phyloP scores from a whole-genome alignment of 2,113 vertebrate species.

The Collichthys lucidus region DNA sequence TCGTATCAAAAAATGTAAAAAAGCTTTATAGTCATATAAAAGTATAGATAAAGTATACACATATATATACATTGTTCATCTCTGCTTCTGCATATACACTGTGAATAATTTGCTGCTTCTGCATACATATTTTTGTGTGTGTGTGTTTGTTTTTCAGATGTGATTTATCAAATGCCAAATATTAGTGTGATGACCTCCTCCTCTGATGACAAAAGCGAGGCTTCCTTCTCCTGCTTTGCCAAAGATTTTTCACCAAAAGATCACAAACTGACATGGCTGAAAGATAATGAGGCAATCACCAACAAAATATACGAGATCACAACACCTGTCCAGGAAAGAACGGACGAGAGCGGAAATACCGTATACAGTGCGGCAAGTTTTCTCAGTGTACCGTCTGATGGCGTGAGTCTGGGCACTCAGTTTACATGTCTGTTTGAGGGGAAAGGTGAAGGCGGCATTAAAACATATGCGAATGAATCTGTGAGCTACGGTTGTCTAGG shows the following conservation, averaged over 20 bases:
- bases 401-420: fast-evolving
- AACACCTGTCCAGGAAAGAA: not conserved
- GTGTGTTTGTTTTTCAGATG: constrained; percentile 77
- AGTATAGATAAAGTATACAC: too few relatives aligned
- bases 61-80: too few relatives aligned
- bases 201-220: constrained; percentile 5
- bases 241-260: constrained; percentile 71
- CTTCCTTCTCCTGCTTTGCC: constrained; percentile 78
- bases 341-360: fast-evolving
- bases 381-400: not conserved
- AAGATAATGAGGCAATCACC: not conserved
- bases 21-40: too few relatives aligned
- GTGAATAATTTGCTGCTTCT: constrained; percentile 51
- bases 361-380: constrained; percentile 66
- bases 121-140: constrained; percentile 73
- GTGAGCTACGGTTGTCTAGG: not conserved
- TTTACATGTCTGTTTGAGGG: constrained; percentile 66
- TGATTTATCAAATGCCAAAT: not conserved
- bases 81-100: constrained; percentile 36
- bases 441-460: fast-evolving
- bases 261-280: constrained; percentile 72
- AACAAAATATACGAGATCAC: not conserved
- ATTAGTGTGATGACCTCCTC: constrained; percentile 48
- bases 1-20: too few relatives aligned
- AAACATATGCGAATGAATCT: fast-evolving